Percentiles rank a stretch among this genome's conserved stretches.
These are phyloP conservation scores for Pollenia griseotomentosa DNA, from an alignment of 2,888 invertebrate species.

Conservation along the genomic window DNA sequence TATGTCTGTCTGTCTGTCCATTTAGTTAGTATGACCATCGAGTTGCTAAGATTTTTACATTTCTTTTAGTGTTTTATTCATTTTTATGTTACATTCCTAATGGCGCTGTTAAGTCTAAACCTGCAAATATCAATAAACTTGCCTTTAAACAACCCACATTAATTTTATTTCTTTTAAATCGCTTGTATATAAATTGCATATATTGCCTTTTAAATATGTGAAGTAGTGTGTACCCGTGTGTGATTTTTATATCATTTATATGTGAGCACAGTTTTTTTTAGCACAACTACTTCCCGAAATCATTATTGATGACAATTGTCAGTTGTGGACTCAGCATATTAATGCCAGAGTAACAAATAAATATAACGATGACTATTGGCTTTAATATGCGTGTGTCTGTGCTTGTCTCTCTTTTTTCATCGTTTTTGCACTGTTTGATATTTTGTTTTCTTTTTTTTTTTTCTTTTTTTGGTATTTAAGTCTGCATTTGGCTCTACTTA, in stretches of 20 bases:
- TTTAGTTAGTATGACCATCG: slow-evolving; percentile 11
- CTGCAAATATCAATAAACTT: slow-evolving; percentile 62
- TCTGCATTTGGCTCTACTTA: slow-evolving; percentile 43
- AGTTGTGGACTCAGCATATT: slow-evolving; percentile 68
- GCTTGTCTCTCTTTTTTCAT: neutral
- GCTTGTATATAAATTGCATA: slow-evolving; percentile 37
- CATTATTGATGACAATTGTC: slow-evolving; percentile 74
- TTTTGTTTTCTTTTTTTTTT: slow-evolving; percentile 25
- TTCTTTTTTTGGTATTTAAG: slow-evolving; percentile 34
- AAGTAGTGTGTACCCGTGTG: slow-evolving; percentile 24
- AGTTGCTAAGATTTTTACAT: slow-evolving; percentile 9
- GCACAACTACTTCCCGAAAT: slow-evolving; percentile 69
- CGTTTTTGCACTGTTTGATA: too few species aligned
- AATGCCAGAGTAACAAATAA: slow-evolving; percentile 58
- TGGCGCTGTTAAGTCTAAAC: slow-evolving; percentile 71
- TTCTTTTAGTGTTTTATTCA: slow-evolving; percentile 39
- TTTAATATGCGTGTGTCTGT: slow-evolving; percentile 12
- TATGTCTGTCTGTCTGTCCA: neutral
- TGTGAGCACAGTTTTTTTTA: slow-evolving; percentile 29
- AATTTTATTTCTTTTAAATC: slow-evolving; percentile 66
- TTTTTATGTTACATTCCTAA: slow-evolving; percentile 52
- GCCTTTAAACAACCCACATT: slow-evolving; percentile 68
- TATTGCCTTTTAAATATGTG: slow-evolving; percentile 31
- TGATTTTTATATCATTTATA: slow-evolving; percentile 51
- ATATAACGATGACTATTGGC: slow-evolving; percentile 57